These are phyloP conservation scores for Eupithecia subumbrata DNA, from an alignment of 2,888 invertebrate species.

Conservation along the genomic window DNA sequence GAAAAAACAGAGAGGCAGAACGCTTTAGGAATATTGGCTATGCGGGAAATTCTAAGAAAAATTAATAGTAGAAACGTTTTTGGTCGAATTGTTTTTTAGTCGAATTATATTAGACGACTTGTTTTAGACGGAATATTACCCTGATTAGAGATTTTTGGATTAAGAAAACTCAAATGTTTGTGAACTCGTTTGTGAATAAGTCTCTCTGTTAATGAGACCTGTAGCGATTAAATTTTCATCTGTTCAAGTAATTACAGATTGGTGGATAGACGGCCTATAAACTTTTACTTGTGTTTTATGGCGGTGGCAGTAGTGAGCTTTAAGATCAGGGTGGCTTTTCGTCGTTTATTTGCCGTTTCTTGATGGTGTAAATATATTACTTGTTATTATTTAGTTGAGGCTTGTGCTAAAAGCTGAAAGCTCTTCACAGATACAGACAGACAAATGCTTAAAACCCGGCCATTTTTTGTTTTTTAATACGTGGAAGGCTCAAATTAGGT, in stretches of 20 bases:
- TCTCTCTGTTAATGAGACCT: conserved; percentile 57
- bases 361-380: neutral
- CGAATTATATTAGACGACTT: too few species aligned
- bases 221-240: conserved; percentile 59
- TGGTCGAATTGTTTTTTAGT: too few species aligned
- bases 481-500: too few species aligned
- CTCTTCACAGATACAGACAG: neutral
- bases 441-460: neutral
- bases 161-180: neutral
- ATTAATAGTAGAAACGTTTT: too few species aligned
- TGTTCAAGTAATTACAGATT: conserved; percentile 58
- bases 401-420: neutral
- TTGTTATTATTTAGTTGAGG: neutral
- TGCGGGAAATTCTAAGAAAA: too few species aligned
- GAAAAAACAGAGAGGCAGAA: too few species aligned
- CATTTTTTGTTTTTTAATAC: too few species aligned
- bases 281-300: conserved; percentile 34
- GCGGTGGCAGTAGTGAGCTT: conserved; percentile 10
- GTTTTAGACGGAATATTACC: too few species aligned
- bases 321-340: neutral
- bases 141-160: too few species aligned
- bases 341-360: conserved; percentile 1
- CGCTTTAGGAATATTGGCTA: too few species aligned
- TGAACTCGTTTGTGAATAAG: conserved; percentile 16
- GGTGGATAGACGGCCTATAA: conserved; percentile 42